Evolutionary conservation across 2,113 vertebrate species (phyloP).

Genomic region (Tachycineta bicolor): DNA sequence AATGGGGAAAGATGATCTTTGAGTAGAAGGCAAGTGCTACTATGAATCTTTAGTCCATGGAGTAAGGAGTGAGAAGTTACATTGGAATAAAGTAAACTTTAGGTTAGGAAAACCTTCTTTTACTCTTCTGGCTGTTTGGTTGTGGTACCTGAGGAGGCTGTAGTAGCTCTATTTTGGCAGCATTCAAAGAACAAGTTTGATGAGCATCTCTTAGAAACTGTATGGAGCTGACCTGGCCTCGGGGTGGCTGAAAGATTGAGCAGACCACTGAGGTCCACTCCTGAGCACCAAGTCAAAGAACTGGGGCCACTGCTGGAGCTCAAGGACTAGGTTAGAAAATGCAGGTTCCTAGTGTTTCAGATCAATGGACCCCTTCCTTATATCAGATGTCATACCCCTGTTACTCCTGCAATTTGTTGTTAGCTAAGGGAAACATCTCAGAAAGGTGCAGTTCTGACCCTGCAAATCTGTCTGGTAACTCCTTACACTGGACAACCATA

Average conservation of each 20-base stretch:
- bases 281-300: not conserved
- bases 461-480: not conserved
- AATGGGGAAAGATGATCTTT: not conserved
- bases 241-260: fast-evolving
- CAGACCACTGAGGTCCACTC: not conserved
- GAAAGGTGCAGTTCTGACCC: not conserved
- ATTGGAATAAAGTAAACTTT: not conserved
- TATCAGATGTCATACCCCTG: not conserved
- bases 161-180: not conserved
- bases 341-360: not conserved
- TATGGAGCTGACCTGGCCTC: not conserved
- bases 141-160: not conserved
- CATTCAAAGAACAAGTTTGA: not conserved
- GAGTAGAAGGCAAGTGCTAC: not conserved
- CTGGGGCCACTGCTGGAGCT: not conserved
- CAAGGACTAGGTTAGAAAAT: not conserved
- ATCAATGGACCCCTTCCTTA: not conserved
- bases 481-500: not conserved
- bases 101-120: not conserved
- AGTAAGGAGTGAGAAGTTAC: not conserved
- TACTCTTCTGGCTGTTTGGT: not conserved
- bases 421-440: not conserved
- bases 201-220: not conserved
- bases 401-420: not conserved
- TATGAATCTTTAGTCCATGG: not conserved